Percentiles rank a stretch among this genome's conserved stretches.
Conservation (phyloP, 2,888 invertebrate species). For the Heliconius ethilla region DNA sequence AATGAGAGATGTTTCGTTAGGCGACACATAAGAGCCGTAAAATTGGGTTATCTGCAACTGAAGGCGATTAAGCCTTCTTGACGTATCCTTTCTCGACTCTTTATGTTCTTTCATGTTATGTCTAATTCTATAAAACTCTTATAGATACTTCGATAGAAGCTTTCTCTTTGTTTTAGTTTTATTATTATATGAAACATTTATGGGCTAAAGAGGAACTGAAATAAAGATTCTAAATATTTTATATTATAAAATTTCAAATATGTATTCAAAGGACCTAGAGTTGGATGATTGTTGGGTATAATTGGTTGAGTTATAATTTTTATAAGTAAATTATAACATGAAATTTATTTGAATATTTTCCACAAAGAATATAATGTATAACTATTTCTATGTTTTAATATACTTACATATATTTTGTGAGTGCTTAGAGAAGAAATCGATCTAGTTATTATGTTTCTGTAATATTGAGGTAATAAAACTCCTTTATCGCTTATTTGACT, state of each 20-base stretch:
- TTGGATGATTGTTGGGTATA: too few species aligned
- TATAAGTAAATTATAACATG: too few species aligned
- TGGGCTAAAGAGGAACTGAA: background rate
- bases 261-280: too few species aligned
- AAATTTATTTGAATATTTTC: too few species aligned
- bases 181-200: background rate
- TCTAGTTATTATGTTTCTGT: background rate
- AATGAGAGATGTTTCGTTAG: constrained; percentile 46
- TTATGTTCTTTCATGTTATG: constrained; percentile 40
- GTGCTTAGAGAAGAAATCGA: background rate
- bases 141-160: constrained; percentile 10
- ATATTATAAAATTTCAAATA: too few species aligned
- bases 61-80: constrained; percentile 46
- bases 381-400: too few species aligned
- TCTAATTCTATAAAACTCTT: constrained; percentile 29
- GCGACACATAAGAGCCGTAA: constrained; percentile 47
- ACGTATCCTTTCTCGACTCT: constrained; percentile 42
- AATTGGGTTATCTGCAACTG: constrained; percentile 48
- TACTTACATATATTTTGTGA: background rate
- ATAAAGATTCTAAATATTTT: too few species aligned
- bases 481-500: constrained; percentile 6
- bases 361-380: background rate
- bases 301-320: too few species aligned
- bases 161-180: constrained; percentile 6
- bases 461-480: background rate